phyloP scores from a whole-genome alignment of 2,113 vertebrate genomes.

The Sisor rabdophorus region DNA sequence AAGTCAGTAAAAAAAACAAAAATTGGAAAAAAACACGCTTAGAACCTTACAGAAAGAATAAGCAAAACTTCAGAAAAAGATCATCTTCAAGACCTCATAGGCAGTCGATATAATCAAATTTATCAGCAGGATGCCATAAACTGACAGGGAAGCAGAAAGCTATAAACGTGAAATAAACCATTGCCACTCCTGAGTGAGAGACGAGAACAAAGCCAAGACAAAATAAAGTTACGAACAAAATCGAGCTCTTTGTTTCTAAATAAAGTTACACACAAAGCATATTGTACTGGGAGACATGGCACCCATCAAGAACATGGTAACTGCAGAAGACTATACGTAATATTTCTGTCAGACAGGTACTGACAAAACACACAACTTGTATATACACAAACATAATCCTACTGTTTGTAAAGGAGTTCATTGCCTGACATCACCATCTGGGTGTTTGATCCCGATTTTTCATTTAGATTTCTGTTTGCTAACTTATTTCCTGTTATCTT shows the following conservation, averaged over 20 bases:
- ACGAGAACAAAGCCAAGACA: neutral
- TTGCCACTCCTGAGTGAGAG: too few relatives aligned
- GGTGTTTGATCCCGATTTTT: too few relatives aligned
- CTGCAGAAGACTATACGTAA: too few relatives aligned
- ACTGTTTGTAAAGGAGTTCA: too few relatives aligned
- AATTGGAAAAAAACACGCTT: neutral
- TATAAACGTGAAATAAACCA: neutral
- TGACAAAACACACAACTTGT: too few relatives aligned
- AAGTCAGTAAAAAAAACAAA: neutral
- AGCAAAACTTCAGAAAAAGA: neutral
- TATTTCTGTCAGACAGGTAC: too few relatives aligned
- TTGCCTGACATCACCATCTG: too few relatives aligned
- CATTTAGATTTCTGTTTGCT: too few relatives aligned
- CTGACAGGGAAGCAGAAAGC: neutral
- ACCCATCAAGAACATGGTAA: neutral
- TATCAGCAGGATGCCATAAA: neutral
- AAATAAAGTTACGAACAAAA: neutral
- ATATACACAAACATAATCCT: too few relatives aligned
- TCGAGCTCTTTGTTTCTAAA: neutral
- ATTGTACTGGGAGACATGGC: neutral
- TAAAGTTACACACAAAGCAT: neutral
- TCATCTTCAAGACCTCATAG: neutral
- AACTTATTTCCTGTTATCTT: too few relatives aligned
- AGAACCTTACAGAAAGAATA: neutral
- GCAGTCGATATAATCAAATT: too few relatives aligned